A percentile compares a stretch with the other conserved stretches of the same genome.
Evolutionary conservation across 2,797 vertebrate species (phyloP).

Genomic region (Danio tinwini): DNA sequence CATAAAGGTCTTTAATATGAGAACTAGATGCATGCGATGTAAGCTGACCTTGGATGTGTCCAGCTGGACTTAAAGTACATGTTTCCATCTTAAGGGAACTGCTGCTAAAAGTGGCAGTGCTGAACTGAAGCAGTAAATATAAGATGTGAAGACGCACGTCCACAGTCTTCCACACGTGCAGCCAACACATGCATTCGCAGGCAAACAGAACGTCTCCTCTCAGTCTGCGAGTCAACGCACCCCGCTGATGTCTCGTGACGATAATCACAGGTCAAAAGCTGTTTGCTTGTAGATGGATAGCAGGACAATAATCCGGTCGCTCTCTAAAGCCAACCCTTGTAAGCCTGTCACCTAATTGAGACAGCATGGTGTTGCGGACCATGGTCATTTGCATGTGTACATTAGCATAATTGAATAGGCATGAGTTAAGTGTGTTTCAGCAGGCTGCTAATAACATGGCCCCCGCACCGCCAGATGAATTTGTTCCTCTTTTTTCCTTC

Average conservation of each 20-base stretch:
- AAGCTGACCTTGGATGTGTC: slow-evolving; percentile 23
- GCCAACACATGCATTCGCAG: slow-evolving; percentile 6
- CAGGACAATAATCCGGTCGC: slow-evolving; percentile 16
- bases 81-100: background rate
- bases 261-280: slow-evolving; percentile 33
- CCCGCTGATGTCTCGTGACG: slow-evolving; percentile 21
- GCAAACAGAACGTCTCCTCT: background rate
- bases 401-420: slow-evolving; percentile 78
- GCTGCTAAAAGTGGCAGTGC: background rate
- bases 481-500: slow-evolving; percentile 44
- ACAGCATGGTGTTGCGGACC: slow-evolving; percentile 61
- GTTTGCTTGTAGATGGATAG: slow-evolving; percentile 36
- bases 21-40: background rate
- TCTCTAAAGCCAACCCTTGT: slow-evolving; percentile 45
- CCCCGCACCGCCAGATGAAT: slow-evolving; percentile 39
- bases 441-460: slow-evolving; percentile 68
- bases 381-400: slow-evolving; percentile 71
- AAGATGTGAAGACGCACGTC: slow-evolving; percentile 23
- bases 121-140: slow-evolving; percentile 9
- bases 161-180: slow-evolving; percentile 28
- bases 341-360: slow-evolving; percentile 67
- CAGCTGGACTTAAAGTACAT: background rate
- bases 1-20: slow-evolving; percentile 23
- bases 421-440: slow-evolving; percentile 69
- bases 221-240: slow-evolving; percentile 32